Conservation (phyloP, 35 echinoderm and acorn worm species). For the Acanthaster planci region DNA sequence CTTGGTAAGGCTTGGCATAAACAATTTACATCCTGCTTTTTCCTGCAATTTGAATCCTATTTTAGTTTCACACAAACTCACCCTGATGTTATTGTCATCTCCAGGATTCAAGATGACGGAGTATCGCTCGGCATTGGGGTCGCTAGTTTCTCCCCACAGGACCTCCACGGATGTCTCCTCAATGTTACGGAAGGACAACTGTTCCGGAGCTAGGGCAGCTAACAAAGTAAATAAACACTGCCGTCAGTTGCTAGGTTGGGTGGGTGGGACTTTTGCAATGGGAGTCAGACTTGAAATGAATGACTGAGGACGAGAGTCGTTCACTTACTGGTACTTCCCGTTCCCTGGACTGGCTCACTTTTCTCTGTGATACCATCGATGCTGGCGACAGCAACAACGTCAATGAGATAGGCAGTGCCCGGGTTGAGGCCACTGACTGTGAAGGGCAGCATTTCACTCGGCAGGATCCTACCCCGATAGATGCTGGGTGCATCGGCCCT, state of each 20-base stretch:
- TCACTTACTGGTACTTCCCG: constrained; percentile 1
- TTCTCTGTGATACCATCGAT: constrained; percentile 24
- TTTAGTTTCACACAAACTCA: neutral
- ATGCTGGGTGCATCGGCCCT: neutral
- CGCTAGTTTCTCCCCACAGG: neutral
- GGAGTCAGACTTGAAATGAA: too few relatives aligned
- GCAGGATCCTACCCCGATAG: neutral
- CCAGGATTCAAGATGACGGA: neutral
- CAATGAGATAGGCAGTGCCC: neutral
- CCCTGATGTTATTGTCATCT: neutral
- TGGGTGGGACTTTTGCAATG: too few relatives aligned
- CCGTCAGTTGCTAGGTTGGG: too few relatives aligned
- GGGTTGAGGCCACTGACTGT: constrained; percentile 20
- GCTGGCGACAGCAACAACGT: constrained; percentile 9
- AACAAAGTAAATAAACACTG: neutral
- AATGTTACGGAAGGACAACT: constrained; percentile 13
- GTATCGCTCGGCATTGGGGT: neutral
- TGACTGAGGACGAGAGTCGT: too few relatives aligned
- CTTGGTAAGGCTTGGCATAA: too few relatives aligned
- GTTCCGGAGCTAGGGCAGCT: neutral
- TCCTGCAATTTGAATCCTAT: too few relatives aligned
- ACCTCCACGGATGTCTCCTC: constrained; percentile 4
- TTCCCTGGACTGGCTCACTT: neutral
- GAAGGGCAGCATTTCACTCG: neutral
- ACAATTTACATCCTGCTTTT: too few relatives aligned